phyloP scores from a whole-genome alignment of 2,888 invertebrate species.

The Suillia variegata region DNA sequence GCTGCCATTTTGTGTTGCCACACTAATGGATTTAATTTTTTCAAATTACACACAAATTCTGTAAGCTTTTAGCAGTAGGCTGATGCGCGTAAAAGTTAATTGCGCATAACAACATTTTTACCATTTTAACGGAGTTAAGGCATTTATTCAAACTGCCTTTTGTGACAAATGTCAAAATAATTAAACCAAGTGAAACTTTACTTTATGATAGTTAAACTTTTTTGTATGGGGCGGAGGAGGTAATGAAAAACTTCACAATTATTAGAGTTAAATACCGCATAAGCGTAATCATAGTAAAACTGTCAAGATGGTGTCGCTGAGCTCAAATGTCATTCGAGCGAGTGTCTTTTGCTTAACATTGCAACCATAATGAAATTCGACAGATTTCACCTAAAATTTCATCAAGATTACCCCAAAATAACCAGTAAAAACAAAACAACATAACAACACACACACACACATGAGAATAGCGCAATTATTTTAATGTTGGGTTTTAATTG shows the following conservation, averaged over 20 bases:
- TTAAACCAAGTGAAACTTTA: constrained; percentile 45
- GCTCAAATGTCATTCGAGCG: constrained; percentile 8
- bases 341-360: not conserved
- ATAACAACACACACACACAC: not conserved
- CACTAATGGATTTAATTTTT: too few relatives aligned
- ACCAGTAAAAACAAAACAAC: constrained; percentile 25
- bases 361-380: not conserved
- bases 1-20: not conserved
- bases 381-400: constrained; percentile 10
- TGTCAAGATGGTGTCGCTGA: constrained; percentile 17
- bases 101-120: constrained; percentile 42
- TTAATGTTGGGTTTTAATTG: constrained; percentile 44
- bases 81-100: constrained; percentile 39
- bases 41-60: too few relatives aligned
- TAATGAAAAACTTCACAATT: too few relatives aligned
- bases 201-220: too few relatives aligned
- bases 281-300: constrained; percentile 36
- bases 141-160: constrained; percentile 29
- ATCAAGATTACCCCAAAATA: constrained; percentile 16
- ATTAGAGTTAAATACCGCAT: constrained; percentile 56
- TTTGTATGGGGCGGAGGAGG: too few relatives aligned
- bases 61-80: too few relatives aligned
- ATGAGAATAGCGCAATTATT: constrained; percentile 24
- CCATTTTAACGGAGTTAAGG: constrained; percentile 18
- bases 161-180: constrained; percentile 50